Percentiles rank a stretch among this genome's conserved stretches.
Conservation (phyloP, 2,797 vertebrate species). For the Cheirogaleus major region DNA sequence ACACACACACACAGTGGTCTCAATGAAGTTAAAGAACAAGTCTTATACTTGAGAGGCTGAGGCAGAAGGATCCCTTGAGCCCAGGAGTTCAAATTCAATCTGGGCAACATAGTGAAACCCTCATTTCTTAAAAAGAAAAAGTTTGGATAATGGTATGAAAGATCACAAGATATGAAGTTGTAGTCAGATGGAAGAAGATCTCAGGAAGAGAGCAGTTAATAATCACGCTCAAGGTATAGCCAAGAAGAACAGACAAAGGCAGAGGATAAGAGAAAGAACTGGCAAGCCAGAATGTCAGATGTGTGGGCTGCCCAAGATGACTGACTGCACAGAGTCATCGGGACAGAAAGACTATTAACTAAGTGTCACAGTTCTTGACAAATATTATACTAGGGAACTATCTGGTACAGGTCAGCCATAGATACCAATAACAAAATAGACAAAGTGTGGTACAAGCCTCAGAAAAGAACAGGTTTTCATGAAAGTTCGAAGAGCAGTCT, state of each 20-base stretch:
- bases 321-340: background rate
- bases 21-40: background rate
- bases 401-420: background rate
- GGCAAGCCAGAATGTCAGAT: background rate
- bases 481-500: background rate
- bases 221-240: background rate
- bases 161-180: background rate
- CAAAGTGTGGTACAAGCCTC: background rate
- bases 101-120: no score
- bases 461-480: background rate
- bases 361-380: background rate
- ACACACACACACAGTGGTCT: background rate
- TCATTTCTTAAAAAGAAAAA: no score
- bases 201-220: background rate
- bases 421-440: background rate
- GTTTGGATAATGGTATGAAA: background rate
- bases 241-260: background rate
- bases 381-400: background rate
- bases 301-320: background rate
- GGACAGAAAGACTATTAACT: background rate
- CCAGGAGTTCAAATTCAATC: no score
- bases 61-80: no score
- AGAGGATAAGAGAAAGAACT: background rate
- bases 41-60: background rate
- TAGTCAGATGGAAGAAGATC: background rate